These are phyloP conservation scores for Petroica traversi DNA, from an alignment of 2,113 vertebrate genomes.

Conservation along the genomic window DNA sequence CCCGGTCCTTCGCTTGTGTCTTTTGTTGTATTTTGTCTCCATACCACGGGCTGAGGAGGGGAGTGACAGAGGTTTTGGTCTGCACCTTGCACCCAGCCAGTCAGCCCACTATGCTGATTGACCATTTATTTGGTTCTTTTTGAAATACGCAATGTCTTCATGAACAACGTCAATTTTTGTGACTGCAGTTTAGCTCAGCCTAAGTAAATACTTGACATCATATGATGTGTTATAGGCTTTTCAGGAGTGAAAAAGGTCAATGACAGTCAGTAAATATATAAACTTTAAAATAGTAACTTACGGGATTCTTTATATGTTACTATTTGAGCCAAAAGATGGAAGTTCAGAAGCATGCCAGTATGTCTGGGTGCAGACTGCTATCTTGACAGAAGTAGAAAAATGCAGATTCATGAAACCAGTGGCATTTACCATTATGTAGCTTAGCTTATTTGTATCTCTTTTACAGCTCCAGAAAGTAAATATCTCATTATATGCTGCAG, in stretches of 20 bases:
- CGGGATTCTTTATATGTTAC: background rate
- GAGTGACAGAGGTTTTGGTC: background rate
- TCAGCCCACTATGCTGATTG: background rate
- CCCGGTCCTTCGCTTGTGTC: background rate
- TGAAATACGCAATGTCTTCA: background rate
- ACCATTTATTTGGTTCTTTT: background rate
- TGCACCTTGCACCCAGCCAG: background rate
- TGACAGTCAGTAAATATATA: background rate
- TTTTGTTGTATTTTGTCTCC: background rate
- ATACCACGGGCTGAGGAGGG: background rate
- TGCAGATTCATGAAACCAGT: background rate
- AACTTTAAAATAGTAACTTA: background rate
- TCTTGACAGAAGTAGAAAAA: background rate
- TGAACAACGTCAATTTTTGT: background rate
- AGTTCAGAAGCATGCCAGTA: background rate
- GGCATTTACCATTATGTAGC: background rate
- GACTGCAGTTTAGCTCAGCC: background rate
- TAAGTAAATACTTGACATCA: background rate
- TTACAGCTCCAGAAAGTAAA: background rate
- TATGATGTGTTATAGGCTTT: background rate
- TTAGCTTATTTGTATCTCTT: background rate
- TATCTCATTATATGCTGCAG: background rate
- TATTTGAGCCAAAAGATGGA: background rate
- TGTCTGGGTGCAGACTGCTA: background rate
- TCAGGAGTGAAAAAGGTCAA: background rate